Percentiles rank a stretch among this genome's conserved stretches.
phyloP scores from a whole-genome alignment of 2,797 vertebrate genomes.

The Simalia tracyae region DNA sequence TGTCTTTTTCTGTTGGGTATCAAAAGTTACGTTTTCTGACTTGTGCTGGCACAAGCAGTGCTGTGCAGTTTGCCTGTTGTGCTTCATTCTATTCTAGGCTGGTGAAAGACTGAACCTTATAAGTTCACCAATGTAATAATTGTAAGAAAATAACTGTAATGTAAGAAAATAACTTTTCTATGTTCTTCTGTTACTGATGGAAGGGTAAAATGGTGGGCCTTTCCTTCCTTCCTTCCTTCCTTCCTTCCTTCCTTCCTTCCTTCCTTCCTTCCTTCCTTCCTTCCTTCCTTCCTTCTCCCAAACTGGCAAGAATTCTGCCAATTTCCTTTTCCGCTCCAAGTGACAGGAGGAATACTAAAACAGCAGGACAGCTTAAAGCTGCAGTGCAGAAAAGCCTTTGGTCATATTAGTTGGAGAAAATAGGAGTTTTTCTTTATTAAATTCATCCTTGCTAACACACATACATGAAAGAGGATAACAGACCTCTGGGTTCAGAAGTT shows the following conservation, averaged over 20 bases:
- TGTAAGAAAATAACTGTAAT: no score
- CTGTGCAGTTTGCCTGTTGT: not conserved
- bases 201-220: no score
- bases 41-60: not conserved
- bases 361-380: not conserved
- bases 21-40: not conserved
- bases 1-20: not conserved
- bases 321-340: not conserved
- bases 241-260: no score
- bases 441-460: not conserved
- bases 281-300: not conserved
- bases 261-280: no score
- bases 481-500: not conserved
- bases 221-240: no score
- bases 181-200: no score
- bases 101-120: not conserved
- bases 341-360: not conserved
- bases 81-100: not conserved
- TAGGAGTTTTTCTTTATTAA: not conserved
- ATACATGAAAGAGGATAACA: not conserved
- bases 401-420: not conserved
- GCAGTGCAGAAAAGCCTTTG: not conserved
- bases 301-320: not conserved
- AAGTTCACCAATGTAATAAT: not conserved
- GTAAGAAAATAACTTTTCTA: not conserved